Percentiles rank a stretch among this genome's conserved stretches.
Conservation (phyloP, 92 coral and sea anemone species). For the Phenganax marumi region DNA sequence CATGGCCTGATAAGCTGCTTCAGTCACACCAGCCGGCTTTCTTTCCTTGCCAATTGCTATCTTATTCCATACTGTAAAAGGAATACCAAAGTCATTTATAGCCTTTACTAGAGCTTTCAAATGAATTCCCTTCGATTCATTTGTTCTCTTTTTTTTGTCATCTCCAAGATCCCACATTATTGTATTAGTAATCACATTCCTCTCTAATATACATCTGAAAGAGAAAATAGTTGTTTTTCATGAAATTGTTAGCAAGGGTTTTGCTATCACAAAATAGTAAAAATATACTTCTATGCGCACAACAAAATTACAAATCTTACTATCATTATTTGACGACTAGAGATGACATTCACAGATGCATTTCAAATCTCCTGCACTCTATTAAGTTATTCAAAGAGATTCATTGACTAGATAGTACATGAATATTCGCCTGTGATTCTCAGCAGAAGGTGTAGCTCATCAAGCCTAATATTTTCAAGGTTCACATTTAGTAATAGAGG, state of each 20-base stretch:
- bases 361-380: too few relatives aligned
- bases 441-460: conserved; percentile 53
- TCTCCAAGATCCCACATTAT: conserved; percentile 13
- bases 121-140: conserved; percentile 12
- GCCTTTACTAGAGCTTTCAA: conserved; percentile 22
- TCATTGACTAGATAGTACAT: too few relatives aligned
- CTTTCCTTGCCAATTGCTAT: background rate
- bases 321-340: too few relatives aligned
- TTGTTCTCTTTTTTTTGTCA: conserved; percentile 1
- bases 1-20: conserved; percentile 5
- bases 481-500: conserved; percentile 49
- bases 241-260: too few relatives aligned
- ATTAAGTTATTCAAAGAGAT: too few relatives aligned
- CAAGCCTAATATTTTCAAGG: conserved; percentile 42
- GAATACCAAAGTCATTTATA: conserved; percentile 20
- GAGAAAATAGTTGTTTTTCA: background rate
- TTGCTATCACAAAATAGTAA: too few relatives aligned
- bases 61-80: conserved; percentile 20
- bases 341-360: too few relatives aligned
- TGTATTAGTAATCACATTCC: conserved; percentile 1
- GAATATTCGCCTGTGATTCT: conserved; percentile 37
- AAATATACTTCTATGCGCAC: too few relatives aligned
- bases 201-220: conserved; percentile 1
- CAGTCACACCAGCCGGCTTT: conserved; percentile 21
- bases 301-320: too few relatives aligned